These are phyloP conservation scores for Sphaerophoria rueppellii DNA, from an alignment of 2,888 invertebrate species.

Conservation along the genomic window DNA sequence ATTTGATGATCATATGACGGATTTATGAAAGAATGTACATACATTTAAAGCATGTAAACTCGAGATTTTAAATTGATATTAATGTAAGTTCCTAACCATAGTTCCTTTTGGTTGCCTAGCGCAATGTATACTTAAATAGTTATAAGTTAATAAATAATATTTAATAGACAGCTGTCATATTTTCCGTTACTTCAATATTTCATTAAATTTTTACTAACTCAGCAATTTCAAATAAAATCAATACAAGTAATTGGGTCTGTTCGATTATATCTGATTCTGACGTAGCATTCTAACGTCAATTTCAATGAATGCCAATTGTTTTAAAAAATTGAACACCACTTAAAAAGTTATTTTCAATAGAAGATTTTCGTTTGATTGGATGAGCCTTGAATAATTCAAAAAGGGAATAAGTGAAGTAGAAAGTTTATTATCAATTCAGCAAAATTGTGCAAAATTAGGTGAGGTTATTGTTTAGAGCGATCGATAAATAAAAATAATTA, in stretches of 20 bases:
- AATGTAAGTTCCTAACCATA: no score
- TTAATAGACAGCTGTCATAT: conserved; percentile 28
- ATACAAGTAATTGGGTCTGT: conserved; percentile 12
- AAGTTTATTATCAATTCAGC: no score
- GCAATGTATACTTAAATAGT: background rate
- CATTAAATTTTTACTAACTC: background rate
- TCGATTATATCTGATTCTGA: background rate
- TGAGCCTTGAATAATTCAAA: no score
- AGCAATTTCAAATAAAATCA: conserved; percentile 37
- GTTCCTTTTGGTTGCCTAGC: no score
- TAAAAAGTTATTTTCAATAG: background rate
- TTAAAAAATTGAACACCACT: background rate
- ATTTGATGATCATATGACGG: no score
- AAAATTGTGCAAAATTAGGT: no score
- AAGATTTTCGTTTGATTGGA: background rate
- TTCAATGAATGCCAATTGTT: conserved; percentile 9
- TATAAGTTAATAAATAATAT: background rate
- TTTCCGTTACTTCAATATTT: conserved; percentile 2
- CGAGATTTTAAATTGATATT: no score
- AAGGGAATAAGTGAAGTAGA: no score
- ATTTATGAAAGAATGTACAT: no score
- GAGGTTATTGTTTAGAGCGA: no score
- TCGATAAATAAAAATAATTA: no score
- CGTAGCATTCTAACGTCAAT: conserved; percentile 27
- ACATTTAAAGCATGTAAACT: no score